Evolutionary conservation across 2,797 vertebrate genomes (phyloP), one percentile per base, ranked within the genome.

Genomic region (Typhlichthys subterraneus): DNA sequence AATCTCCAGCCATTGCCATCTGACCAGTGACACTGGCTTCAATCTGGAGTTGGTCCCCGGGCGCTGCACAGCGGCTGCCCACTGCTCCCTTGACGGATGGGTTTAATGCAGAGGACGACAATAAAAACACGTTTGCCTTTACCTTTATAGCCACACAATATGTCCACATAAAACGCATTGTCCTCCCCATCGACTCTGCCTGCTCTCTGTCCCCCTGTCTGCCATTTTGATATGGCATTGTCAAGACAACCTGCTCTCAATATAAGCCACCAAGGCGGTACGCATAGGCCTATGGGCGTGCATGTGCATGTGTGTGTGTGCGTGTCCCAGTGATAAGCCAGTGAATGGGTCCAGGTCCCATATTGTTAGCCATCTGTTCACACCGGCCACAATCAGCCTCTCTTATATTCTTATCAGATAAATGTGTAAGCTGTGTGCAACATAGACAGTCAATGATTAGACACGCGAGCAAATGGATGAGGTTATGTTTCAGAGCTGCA

Each of bases 361-460:
- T 82, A 83, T 87, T 89, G 88, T 83, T 61, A 29, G 61, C 88
- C 92, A 92, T 92, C 91, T 93, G 91, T 90, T 83, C 83, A 67
- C 50, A 53, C 50, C 61, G 57, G 60, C 73, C 59, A 61, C 57
- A 68, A 47, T 59, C 57, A 0, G 57, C 29, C 55, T 62, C 59
- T 57, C 56, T 59, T 60, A 69, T 2, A 0, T 5, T 53, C 46
- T 50, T 10, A 65, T 56, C 72, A 77, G 69, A 67, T 79, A 65
- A 68, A 70, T 55, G 5, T 11, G 19, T 50, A 6, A 2, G 13
- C 15, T 23, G 9, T 23, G 14, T 12, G 12, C 10, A 47, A 7
- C 31, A 19, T 14, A 12, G 45, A 45, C 12, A 33, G 13, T n/a
- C 63, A 7, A 57, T 72, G 13, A 65, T 17, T 58, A 48, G 45